Conservation (phyloP, 2,113 vertebrate species). For the Vimba vimba region DNA sequence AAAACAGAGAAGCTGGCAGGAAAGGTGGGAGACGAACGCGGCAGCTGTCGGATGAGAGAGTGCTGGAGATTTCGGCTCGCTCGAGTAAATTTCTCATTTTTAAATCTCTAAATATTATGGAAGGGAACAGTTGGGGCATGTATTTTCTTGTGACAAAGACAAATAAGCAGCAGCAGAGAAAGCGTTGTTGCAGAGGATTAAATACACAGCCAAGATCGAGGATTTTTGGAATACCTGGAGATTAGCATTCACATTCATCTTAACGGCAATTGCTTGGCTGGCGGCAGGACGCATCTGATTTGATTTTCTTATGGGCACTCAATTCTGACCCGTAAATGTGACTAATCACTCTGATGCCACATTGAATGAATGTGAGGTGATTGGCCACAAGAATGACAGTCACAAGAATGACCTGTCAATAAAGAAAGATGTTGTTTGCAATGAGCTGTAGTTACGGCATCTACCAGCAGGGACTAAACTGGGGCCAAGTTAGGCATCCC, state of each 20-base stretch:
- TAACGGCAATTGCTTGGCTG: neutral
- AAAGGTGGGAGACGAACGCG: conserved; percentile 44
- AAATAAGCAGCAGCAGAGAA: neutral
- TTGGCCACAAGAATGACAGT: neutral
- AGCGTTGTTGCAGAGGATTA: conserved; percentile 5
- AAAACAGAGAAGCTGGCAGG: conserved; percentile 44
- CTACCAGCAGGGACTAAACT: no score
- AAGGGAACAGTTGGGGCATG: conserved; percentile 44
- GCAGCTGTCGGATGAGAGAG: conserved; percentile 51
- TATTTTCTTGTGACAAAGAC: neutral
- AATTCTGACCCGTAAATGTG: neutral
- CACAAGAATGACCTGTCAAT: no score
- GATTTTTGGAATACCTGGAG: conserved; percentile 7
- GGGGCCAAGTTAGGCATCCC: no score
- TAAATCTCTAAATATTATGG: conserved; percentile 47
- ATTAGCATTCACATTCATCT: conserved; percentile 18
- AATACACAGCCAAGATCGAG: conserved; percentile 3
- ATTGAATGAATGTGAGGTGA: neutral
- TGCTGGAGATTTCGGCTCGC: conserved; percentile 36
- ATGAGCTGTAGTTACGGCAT: no score
- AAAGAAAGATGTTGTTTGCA: no score
- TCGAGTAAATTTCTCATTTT: conserved; percentile 36
- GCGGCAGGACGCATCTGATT: neutral
- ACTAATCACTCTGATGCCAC: neutral
- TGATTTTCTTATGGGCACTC: neutral